A percentile compares a stretch with the other conserved stretches of the same genome.
Evolutionary conservation across 2,113 vertebrate species (phyloP).

Genomic region (Murina feae): DNA sequence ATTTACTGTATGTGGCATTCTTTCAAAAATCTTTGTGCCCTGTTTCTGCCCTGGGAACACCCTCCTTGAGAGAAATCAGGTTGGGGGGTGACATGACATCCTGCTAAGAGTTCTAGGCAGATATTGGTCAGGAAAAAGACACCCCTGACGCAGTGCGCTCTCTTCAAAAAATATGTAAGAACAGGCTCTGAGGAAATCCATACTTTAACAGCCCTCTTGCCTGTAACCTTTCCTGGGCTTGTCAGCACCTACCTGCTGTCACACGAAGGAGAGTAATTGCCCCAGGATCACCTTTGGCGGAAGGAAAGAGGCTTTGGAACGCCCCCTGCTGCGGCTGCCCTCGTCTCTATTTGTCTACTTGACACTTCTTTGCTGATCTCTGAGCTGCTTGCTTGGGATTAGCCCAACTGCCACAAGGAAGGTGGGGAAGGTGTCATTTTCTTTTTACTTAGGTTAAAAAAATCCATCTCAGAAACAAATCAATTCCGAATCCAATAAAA

Average conservation of each 20-base stretch:
- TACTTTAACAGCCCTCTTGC: neutral
- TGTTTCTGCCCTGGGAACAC: neutral
- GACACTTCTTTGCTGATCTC: neutral
- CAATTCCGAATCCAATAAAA: conserved; percentile 37
- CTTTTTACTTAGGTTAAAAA: conserved; percentile 29
- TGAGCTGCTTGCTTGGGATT: neutral
- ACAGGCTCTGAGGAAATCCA: neutral
- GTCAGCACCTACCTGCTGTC: neutral
- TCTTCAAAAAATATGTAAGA: neutral
- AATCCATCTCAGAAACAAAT: conserved; percentile 34
- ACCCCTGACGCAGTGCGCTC: neutral
- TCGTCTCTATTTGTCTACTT: neutral
- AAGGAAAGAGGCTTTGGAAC: neutral
- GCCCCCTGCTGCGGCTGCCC: neutral
- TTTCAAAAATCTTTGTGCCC: neutral
- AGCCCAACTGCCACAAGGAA: neutral
- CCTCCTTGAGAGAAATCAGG: neutral
- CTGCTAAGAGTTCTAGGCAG: neutral
- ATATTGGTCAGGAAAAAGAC: neutral
- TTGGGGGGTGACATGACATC: neutral
- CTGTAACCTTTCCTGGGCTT: neutral
- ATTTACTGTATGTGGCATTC: neutral
- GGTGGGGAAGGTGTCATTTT: neutral
- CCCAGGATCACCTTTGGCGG: neutral
- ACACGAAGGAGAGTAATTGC: neutral